A percentile compares a stretch with the other conserved stretches of the same genome.
phyloP scores from a whole-genome alignment of 2,797 vertebrate species.

The Psittacula echo region DNA sequence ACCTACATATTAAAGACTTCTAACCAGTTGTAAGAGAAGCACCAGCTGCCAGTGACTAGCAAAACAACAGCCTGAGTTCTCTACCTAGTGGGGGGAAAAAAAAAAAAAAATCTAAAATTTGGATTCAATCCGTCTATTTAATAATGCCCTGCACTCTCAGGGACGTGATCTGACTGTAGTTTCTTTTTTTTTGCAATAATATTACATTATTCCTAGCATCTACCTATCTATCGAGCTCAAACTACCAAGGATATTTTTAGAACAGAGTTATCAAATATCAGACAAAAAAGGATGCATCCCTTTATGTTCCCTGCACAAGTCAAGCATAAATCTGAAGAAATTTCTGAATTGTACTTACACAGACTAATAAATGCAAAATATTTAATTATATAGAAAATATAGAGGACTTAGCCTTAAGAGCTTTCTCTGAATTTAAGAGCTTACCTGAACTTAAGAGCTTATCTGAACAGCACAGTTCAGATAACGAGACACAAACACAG shows the following conservation, averaged over 20 bases:
- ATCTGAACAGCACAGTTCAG: neutral
- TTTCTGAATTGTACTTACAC: neutral
- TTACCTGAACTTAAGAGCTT: too few relatives aligned
- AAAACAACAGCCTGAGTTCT: neutral
- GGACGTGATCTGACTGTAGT: neutral
- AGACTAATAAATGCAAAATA: neutral
- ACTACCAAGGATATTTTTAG: neutral
- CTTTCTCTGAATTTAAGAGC: neutral
- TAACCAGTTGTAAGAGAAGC: neutral
- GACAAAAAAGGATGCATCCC: neutral
- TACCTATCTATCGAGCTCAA: neutral
- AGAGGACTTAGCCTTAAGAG: fast-evolving
- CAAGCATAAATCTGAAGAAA: neutral
- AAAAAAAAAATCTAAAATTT: too few relatives aligned
- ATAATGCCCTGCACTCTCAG: neutral
- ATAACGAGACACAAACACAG: neutral
- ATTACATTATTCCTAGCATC: neutral
- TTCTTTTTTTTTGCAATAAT: neutral
- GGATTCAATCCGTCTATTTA: neutral
- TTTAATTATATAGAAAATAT: neutral
- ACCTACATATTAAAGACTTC: neutral
- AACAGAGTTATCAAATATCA: neutral
- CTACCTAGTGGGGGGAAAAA: too few relatives aligned
- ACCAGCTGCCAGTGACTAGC: neutral
- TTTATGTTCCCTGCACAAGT: neutral